Percentiles rank a stretch among this genome's conserved stretches.
Evolutionary conservation across 2,888 invertebrate species (phyloP).

Genomic region (Apamea crenata): DNA sequence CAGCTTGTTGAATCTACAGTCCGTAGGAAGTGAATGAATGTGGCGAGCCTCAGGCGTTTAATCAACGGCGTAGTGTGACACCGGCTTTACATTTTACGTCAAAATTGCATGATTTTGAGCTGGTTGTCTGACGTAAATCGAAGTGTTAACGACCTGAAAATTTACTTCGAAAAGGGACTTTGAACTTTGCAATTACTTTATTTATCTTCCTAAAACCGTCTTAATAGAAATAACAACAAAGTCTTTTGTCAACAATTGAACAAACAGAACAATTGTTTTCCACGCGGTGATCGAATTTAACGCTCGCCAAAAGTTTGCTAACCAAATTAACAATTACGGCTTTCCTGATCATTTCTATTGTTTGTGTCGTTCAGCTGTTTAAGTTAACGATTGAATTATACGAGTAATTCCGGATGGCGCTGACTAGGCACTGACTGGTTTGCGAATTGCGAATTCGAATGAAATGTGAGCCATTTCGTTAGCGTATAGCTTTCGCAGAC

Average conservation of each 20-base stretch:
- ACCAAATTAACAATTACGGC: slow-evolving; percentile 68
- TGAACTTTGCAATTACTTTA: slow-evolving; percentile 1
- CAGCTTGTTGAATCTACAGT: slow-evolving; percentile 70
- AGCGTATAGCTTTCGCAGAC: slow-evolving; percentile 64
- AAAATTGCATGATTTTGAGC: slow-evolving; percentile 28
- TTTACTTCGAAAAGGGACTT: slow-evolving; percentile 14
- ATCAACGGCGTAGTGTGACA: slow-evolving; percentile 67
- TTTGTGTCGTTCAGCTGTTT: slow-evolving; percentile 59
- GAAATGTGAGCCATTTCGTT: slow-evolving; percentile 73
- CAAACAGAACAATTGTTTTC: slow-evolving; percentile 45
- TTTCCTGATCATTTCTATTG: slow-evolving; percentile 65
- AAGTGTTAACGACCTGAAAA: slow-evolving; percentile 10
- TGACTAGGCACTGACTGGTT: slow-evolving; percentile 63
- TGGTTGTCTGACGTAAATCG: slow-evolving; percentile 4
- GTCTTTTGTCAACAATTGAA: slow-evolving; percentile 35
- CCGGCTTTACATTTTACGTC: slow-evolving; percentile 46
- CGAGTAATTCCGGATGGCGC: slow-evolving; percentile 61
- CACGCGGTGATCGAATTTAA: slow-evolving; percentile 53
- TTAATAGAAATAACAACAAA: slow-evolving; percentile 21
- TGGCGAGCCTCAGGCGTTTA: slow-evolving; percentile 66
- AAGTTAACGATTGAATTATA: slow-evolving; percentile 72
- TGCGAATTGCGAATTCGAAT: slow-evolving; percentile 66
- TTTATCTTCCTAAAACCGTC: slow-evolving; percentile 13
- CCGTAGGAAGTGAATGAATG: slow-evolving; percentile 70
- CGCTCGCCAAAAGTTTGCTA: slow-evolving; percentile 56